Evolutionary conservation across 2,797 vertebrate genomes (phyloP).

Genomic region (Cheirogaleus major): DNA sequence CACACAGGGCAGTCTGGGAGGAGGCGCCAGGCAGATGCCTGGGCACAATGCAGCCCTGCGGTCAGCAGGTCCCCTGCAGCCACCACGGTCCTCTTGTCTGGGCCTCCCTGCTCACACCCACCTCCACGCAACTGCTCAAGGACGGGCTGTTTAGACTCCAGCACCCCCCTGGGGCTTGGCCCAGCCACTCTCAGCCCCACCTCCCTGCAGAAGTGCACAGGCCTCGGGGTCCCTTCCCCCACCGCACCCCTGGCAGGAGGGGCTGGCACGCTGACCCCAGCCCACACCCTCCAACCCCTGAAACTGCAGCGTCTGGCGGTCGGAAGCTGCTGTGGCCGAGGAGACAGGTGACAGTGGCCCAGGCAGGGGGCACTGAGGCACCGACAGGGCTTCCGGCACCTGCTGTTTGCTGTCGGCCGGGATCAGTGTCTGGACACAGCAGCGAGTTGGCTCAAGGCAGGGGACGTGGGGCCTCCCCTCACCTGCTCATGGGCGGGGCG

Average conservation of each 20-base stretch:
- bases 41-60: not conserved
- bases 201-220: not conserved
- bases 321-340: not conserved
- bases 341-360: rapidly evolving
- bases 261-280: not conserved
- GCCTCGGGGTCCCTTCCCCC: not conserved
- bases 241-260: rapidly evolving
- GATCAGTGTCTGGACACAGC: too few species aligned
- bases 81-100: not conserved
- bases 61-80: not conserved
- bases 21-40: rapidly evolving
- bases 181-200: not conserved
- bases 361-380: rapidly evolving
- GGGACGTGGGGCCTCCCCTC: not conserved
- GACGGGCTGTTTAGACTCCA: rapidly evolving
- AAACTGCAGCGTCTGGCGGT: not conserved
- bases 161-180: not conserved
- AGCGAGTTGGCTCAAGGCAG: not conserved
- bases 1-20: not conserved
- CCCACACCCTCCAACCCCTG: not conserved
- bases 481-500: not conserved
- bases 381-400: not conserved
- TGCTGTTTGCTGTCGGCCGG: not conserved
- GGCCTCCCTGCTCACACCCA: not conserved
- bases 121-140: not conserved